Evolutionary conservation across 1,140 invertebrate genomes (phyloP), one percentile per base, ranked within the genome.

Genomic region (Phocides pigmalion): DNA sequence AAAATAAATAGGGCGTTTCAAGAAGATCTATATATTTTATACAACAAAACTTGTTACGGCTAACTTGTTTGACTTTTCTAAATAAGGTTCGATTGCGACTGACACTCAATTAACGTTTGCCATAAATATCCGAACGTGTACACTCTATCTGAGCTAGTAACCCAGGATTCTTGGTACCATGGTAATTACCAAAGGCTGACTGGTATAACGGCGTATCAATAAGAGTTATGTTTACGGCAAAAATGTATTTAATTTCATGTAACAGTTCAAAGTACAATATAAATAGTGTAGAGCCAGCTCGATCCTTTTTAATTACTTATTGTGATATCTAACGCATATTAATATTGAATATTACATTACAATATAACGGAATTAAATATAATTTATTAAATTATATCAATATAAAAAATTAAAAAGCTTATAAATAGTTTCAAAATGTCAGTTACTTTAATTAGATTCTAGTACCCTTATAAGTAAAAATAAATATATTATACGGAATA

Each of bases 71-170:
- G n/a, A 61, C n/a, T 61, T 37, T 22, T 61, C 56, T 61, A 61
- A 61, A 61, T 61, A 61, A 61, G 56, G 56, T 61, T 47, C 41
- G 44, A 28, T 19, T 15, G 25, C 42, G 28, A 49, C 44, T 61
- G 56, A 61, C 44, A 61, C 56, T 61, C 56, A 61, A 61, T 61
- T 61, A 61, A 61, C 56, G 42, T 47, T 49, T 9, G 42, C 56
- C 56, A 61, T 61, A 61, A 61, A 61, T 61, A 61, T 35, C 42
- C n/a, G n/a, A 61, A 49, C 56, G 41, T 39, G 46, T 62, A 17
- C 58, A 62, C 46, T 50, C 11, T 49, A 49, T 59, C 25, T 56
- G 51, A 17, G 56, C 58, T 61, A 44, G 58, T 41, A 32, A 62
- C 58, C 46, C 35, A 25, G 41, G 46, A 62, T 50, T 62, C 58